These are phyloP conservation scores for Melieria picta DNA, from an alignment of 2,888 invertebrate species.

Conservation along the genomic window DNA sequence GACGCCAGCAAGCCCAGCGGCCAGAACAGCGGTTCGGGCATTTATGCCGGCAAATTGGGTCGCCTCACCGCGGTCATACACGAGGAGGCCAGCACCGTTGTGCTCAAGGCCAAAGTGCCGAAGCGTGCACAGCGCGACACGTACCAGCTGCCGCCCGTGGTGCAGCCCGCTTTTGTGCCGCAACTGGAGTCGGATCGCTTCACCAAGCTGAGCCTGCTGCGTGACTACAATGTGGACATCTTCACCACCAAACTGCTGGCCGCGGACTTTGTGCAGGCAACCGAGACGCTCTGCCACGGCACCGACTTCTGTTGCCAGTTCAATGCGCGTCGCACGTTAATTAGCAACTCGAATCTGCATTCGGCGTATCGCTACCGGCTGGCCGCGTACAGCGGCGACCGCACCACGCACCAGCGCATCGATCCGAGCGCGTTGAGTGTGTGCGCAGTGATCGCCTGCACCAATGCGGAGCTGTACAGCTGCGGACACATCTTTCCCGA, in stretches of 20 bases:
- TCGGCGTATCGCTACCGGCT: constrained; percentile 57
- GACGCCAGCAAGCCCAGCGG: constrained; percentile 68
- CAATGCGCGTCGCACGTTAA: constrained; percentile 33
- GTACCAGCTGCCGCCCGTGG: constrained; percentile 39
- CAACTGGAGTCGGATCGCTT: constrained; percentile 43
- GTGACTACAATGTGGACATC: constrained; percentile 57
- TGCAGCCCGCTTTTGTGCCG: constrained; percentile 45
- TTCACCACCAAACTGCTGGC: constrained; percentile 49
- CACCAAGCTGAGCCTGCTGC: constrained; percentile 48
- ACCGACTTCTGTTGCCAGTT: constrained; percentile 63
- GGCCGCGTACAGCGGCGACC: constrained; percentile 52
- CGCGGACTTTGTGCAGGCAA: constrained; percentile 35
- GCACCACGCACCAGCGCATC: constrained; percentile 56
- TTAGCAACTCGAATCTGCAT: constrained; percentile 38
- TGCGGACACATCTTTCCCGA: constrained; percentile 63
- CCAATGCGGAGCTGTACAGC: constrained; percentile 55
- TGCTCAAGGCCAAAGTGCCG: constrained; percentile 55
- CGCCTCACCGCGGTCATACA: constrained; percentile 49
- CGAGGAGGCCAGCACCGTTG: constrained; percentile 42
- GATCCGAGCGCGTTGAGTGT: constrained; percentile 66
- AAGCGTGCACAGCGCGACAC: constrained; percentile 42
- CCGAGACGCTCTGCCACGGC: constrained; percentile 36
- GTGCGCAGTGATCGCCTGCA: constrained; percentile 68
- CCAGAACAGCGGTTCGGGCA: constrained; percentile 72
- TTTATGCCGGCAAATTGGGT: constrained; percentile 67